Conservation (phyloP, 2,797 vertebrate species). For the Phaenicophaeus curvirostris region DNA sequence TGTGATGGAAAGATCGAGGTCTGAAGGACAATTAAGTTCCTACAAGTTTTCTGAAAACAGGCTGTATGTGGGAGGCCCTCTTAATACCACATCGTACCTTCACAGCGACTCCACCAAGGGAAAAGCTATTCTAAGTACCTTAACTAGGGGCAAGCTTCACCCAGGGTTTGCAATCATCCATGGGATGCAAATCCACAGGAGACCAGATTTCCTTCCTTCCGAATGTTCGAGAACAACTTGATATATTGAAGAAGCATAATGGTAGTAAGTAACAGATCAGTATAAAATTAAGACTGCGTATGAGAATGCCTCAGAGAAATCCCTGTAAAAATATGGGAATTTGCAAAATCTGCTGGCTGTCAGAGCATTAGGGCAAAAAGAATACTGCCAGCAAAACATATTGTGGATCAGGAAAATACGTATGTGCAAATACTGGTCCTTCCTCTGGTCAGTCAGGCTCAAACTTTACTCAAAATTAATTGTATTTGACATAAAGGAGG, state of each 20-base stretch:
- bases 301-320: not conserved
- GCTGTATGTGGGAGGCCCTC: not conserved
- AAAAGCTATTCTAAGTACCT: not conserved
- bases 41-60: constrained; percentile 3
- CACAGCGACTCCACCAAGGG: not conserved
- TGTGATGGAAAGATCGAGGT: not conserved
- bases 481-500: not conserved
- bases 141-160: not conserved
- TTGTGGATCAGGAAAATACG: not conserved
- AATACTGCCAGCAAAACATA: not conserved
- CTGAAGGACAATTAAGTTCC: constrained; percentile 12
- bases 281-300: not conserved
- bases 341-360: not conserved
- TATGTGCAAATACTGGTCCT: not conserved
- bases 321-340: not conserved
- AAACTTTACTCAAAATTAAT: not conserved
- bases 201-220: not conserved
- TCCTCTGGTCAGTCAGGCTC: not conserved
- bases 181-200: not conserved
- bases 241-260: not conserved
- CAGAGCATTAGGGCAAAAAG: not conserved
- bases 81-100: not conserved
- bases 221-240: not conserved
- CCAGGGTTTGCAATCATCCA: not conserved
- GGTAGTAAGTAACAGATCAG: not conserved